Percentiles rank a stretch among this genome's conserved stretches.
phyloP scores from a whole-genome alignment of 2,113 vertebrate species.

The Stigmatopora argus region DNA sequence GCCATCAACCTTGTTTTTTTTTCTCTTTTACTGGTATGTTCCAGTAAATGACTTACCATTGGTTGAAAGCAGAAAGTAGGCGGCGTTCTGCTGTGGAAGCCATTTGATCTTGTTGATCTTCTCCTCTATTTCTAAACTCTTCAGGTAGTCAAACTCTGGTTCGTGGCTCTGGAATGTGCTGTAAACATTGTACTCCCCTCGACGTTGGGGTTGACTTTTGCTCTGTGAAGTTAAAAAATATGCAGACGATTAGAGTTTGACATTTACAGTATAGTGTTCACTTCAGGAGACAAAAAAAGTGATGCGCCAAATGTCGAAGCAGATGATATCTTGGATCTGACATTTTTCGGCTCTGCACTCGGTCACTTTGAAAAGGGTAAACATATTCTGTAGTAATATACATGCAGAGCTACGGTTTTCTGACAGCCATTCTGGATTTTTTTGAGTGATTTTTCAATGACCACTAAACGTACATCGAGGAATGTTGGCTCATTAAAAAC shows the following conservation, averaged over 20 bases:
- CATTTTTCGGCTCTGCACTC: no score
- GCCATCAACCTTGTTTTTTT: background rate
- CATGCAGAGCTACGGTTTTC: background rate
- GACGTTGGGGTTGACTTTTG: slow-evolving; percentile 89
- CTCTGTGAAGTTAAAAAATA: slow-evolving; percentile 67
- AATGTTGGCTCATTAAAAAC: no score
- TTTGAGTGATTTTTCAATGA: no score
- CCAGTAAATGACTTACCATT: slow-evolving; percentile 74
- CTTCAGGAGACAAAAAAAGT: background rate
- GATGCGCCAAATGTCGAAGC: background rate
- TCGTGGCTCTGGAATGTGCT: slow-evolving; percentile 99
- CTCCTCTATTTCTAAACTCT: slow-evolving; percentile 96
- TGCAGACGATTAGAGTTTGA: background rate
- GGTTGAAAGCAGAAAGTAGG: slow-evolving; percentile 94
- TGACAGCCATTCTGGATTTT: no score
- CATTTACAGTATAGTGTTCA: background rate
- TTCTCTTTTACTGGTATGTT: background rate
- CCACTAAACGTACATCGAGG: background rate
- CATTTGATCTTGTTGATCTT: slow-evolving; percentile 98
- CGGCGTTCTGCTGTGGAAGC: slow-evolving; percentile 94
- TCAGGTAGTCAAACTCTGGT: slow-evolving; percentile 97
- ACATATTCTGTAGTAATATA: background rate
- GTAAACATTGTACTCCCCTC: slow-evolving; percentile 98
- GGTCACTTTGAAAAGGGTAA: no score
- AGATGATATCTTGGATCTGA: no score